These are phyloP conservation scores for Therioaphis trifolii DNA, from an alignment of 2,888 invertebrate genomes.

Conservation along the genomic window DNA sequence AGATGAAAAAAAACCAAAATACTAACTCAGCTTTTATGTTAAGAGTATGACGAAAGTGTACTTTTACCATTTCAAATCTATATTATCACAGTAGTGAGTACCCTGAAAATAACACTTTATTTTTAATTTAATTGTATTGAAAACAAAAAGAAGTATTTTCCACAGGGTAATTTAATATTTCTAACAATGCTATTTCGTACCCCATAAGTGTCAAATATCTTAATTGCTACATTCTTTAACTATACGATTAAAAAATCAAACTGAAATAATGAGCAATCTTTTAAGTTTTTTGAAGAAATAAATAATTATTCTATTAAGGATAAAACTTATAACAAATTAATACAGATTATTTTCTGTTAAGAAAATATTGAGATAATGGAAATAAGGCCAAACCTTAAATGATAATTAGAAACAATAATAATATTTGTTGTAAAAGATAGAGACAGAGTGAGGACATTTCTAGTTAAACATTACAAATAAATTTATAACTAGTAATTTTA, in stretches of 20 bases:
- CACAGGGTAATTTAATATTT: too few species aligned
- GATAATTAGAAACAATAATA: constrained; percentile 38
- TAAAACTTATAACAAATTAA: constrained; percentile 28
- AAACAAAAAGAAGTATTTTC: not conserved
- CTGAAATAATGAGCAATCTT: constrained; percentile 39
- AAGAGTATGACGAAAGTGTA: not conserved
- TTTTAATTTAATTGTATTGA: not conserved
- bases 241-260: not conserved
- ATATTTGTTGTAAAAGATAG: constrained; percentile 31
- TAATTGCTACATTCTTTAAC: not conserved
- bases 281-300: not conserved
- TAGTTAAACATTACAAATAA: constrained; percentile 44
- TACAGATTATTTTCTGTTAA: not conserved
- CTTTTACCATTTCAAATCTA: constrained; percentile 2
- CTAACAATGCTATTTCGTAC: not conserved
- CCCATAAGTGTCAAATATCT: not conserved
- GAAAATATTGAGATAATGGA: constrained; percentile 46
- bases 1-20: not conserved
- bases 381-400: constrained; percentile 38
- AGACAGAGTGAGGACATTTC: constrained; percentile 45
- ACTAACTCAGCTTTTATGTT: constrained; percentile 1
- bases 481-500: constrained; percentile 46
- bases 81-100: constrained; percentile 55
- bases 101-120: constrained; percentile 42
- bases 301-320: constrained; percentile 20